Conservation (phyloP, 1,140 invertebrate species). For the Campoletis sonorensis region DNA sequence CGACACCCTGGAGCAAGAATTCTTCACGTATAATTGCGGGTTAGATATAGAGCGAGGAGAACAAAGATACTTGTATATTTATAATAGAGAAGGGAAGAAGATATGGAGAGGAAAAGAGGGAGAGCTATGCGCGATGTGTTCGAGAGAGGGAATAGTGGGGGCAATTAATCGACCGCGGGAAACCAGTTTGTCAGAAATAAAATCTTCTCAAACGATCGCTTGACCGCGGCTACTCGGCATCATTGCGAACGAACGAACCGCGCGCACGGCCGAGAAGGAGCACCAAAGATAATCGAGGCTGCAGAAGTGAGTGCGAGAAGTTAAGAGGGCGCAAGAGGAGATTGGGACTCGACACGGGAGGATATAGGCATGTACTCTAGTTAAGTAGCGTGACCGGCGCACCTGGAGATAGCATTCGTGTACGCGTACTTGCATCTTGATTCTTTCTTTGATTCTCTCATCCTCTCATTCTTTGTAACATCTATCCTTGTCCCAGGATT, state of each 20-base stretch:
- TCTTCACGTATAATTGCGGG: neutral
- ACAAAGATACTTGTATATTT: neutral
- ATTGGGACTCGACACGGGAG: slow-evolving; percentile 26
- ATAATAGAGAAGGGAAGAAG: neutral
- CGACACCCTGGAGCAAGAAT: neutral
- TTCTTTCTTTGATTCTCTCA: neutral
- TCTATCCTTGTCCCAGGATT: slow-evolving; percentile 18
- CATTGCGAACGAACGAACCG: slow-evolving; percentile 53
- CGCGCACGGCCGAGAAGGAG: neutral
- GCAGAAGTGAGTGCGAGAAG: neutral
- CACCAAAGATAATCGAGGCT: neutral
- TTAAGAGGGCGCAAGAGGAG: neutral
- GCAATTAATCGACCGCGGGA: slow-evolving; percentile 71
- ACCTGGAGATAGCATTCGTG: slow-evolving; percentile 33
- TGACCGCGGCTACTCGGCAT: slow-evolving; percentile 59
- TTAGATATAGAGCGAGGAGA: neutral
- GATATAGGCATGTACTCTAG: slow-evolving; percentile 35
- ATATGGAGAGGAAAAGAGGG: neutral
- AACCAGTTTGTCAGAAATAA: slow-evolving; percentile 76
- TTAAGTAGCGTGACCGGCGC: slow-evolving; percentile 43
- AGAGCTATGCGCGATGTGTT: neutral
- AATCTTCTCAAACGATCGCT: slow-evolving; percentile 70
- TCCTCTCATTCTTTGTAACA: slow-evolving; percentile 21
- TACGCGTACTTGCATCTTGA: neutral
- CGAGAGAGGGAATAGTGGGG: slow-evolving; percentile 56